These are phyloP conservation scores for Euplagia quadripunctaria DNA, from an alignment of 2,888 invertebrate genomes.

Conservation along the genomic window DNA sequence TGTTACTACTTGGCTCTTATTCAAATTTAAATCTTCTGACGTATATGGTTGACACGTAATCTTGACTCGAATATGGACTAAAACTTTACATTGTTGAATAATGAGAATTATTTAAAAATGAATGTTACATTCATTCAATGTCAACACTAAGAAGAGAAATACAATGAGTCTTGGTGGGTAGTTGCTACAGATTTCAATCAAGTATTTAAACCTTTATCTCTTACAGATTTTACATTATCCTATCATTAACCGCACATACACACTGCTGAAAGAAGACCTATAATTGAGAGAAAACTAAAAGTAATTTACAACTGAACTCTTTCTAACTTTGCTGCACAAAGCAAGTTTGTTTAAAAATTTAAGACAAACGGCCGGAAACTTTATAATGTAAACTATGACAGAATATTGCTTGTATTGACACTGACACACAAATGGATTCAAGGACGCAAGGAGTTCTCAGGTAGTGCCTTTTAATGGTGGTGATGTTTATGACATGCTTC, in stretches of 20 bases:
- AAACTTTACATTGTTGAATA: neutral
- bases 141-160: neutral
- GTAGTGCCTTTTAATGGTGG: slow-evolving; percentile 42
- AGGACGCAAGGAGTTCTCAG: slow-evolving; percentile 45
- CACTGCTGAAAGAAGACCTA: neutral
- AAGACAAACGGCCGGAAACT: slow-evolving; percentile 31
- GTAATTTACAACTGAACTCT: neutral
- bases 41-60: slow-evolving; percentile 10
- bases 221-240: neutral
- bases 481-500: slow-evolving; percentile 32
- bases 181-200: neutral
- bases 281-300: neutral
- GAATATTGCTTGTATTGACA: slow-evolving; percentile 35
- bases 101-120: neutral
- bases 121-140: neutral
- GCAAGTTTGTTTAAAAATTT: slow-evolving; percentile 26
- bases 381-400: slow-evolving; percentile 34
- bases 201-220: neutral
- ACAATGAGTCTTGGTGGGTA: neutral
- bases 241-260: neutral
- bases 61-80: neutral
- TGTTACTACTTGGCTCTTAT: slow-evolving; percentile 73
- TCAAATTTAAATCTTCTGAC: slow-evolving; percentile 75
- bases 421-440: slow-evolving; percentile 27
- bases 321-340: neutral